Percentiles rank a stretch among this genome's conserved stretches.
phyloP scores from a whole-genome alignment of 2,797 vertebrate genomes.

The Potorous gilbertii region DNA sequence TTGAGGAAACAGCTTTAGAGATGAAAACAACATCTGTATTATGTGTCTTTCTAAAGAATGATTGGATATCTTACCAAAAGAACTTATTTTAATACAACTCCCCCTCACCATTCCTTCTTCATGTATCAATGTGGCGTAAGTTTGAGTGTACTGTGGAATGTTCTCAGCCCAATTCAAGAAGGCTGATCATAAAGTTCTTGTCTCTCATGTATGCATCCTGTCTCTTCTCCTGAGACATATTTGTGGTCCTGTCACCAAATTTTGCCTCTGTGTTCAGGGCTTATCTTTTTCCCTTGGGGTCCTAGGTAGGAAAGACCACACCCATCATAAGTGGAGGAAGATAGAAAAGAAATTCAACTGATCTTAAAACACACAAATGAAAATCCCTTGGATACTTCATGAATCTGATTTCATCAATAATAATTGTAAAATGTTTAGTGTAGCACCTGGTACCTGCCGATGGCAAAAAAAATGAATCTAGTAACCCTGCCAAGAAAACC shows the following conservation, averaged over 20 bases:
- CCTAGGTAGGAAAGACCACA: background rate
- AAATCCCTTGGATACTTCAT: too few species aligned
- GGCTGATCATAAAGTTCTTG: background rate
- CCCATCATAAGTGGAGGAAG: background rate
- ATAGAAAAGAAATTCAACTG: background rate
- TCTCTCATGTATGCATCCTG: too few species aligned
- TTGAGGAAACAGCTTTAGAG: background rate
- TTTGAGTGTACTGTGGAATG: background rate
- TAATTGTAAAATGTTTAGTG: too few species aligned
- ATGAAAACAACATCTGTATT: background rate
- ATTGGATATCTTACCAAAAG: background rate
- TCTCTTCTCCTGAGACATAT: background rate
- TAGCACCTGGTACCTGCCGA: too few species aligned
- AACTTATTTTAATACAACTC: background rate
- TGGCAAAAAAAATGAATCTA: too few species aligned
- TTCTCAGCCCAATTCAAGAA: background rate
- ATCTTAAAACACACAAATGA: too few species aligned
- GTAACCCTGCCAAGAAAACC: too few species aligned
- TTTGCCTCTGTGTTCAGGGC: background rate
- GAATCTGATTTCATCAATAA: too few species aligned
- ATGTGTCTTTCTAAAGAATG: background rate
- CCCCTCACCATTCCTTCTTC: background rate
- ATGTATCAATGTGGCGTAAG: background rate
- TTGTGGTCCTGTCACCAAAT: background rate
- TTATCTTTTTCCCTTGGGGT: background rate